Conservation (phyloP, 2,797 vertebrate species). For the Hippoglossus hippoglossus region DNA sequence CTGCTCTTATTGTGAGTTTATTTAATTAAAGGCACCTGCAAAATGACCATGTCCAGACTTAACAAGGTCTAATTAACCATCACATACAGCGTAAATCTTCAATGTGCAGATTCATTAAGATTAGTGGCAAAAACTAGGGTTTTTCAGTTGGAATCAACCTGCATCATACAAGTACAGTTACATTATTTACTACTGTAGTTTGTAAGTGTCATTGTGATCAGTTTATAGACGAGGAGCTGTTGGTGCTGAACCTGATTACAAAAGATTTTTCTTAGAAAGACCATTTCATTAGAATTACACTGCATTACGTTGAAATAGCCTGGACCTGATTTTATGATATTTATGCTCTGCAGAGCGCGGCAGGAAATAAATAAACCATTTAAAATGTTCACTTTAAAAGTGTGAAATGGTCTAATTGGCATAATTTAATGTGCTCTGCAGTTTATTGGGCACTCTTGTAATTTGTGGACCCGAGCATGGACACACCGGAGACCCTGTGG, state of each 20-base stretch:
- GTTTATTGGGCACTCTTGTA: no score
- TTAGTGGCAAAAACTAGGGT: no score
- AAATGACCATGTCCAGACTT: no score
- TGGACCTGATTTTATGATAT: slow-evolving; percentile 19
- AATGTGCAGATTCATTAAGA: no score
- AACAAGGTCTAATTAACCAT: no score
- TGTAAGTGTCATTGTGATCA: slow-evolving; percentile 20
- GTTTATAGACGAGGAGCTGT: slow-evolving; percentile 38
- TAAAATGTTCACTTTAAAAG: slow-evolving; percentile 30
- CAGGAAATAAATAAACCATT: slow-evolving; percentile 35
- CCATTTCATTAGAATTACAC: slow-evolving; percentile 22
- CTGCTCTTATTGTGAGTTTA: no score
- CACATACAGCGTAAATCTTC: no score
- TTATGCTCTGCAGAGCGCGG: slow-evolving; percentile 2
- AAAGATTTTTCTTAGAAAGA: slow-evolving; percentile 15
- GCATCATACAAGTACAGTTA: background rate
- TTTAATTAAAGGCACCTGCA: no score
- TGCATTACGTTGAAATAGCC: slow-evolving; percentile 2
- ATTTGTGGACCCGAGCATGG: background rate
- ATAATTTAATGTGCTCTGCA: slow-evolving; percentile 14
- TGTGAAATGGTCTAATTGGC: slow-evolving; percentile 29
- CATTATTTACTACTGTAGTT: slow-evolving; percentile 28
- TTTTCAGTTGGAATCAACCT: no score
- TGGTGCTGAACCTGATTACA: slow-evolving; percentile 42
- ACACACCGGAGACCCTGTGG: background rate